phyloP scores from a whole-genome alignment of 2,113 vertebrate species.

The Archocentrus centrarchus region DNA sequence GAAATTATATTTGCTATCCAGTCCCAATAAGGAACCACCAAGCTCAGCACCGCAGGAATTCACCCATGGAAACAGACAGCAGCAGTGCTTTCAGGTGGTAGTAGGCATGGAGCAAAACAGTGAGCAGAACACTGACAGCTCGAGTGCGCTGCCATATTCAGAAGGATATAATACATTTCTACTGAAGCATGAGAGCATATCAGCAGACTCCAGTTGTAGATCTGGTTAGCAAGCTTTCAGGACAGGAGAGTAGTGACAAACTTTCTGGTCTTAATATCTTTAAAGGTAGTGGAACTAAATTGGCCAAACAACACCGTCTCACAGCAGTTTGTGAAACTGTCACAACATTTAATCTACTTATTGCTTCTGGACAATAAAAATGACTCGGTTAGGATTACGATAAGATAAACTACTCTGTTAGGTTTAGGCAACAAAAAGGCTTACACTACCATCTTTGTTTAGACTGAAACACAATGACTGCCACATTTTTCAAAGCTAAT shows the following conservation, averaged over 20 bases:
- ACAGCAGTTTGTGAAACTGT: neutral
- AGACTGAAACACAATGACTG: neutral
- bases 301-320: neutral
- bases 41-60: neutral
- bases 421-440: neutral
- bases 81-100: slow-evolving; percentile 1
- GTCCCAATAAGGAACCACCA: neutral
- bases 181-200: neutral
- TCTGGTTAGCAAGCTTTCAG: neutral
- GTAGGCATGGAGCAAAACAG: neutral
- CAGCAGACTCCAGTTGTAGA: neutral
- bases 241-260: neutral
- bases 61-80: neutral
- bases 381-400: neutral
- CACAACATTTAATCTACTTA: neutral
- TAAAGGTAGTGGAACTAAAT: neutral
- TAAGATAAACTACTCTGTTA: neutral
- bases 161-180: neutral
- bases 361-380: neutral
- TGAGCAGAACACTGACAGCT: neutral
- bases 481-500: neutral
- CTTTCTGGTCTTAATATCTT: no score
- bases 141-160: neutral
- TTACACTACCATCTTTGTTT: neutral
- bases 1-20: neutral